Evolutionary conservation across 2,113 vertebrate genomes (phyloP).

Genomic region (Callionymus lyra): DNA sequence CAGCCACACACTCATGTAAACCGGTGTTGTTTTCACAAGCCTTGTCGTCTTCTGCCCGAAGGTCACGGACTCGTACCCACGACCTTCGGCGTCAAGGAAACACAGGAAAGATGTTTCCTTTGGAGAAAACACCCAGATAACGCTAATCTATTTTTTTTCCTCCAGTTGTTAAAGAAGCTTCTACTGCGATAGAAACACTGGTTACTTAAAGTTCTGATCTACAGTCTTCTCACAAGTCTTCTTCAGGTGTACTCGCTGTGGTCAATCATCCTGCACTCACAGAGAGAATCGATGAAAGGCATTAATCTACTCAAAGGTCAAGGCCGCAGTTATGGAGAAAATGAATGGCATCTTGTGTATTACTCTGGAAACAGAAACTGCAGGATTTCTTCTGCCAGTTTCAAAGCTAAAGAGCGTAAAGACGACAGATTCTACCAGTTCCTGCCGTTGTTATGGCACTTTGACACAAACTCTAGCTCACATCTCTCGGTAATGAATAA

Average conservation of each 20-base stretch:
- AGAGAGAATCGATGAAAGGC: too few species aligned
- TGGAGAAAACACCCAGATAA: conserved; percentile 46
- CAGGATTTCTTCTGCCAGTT: conserved; percentile 9
- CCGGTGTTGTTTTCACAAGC: neutral
- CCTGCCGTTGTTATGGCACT: conserved; percentile 29
- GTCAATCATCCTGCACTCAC: too few species aligned
- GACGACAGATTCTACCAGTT: conserved; percentile 36
- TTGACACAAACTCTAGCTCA: conserved; percentile 12
- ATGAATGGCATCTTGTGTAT: neutral
- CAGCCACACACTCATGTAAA: neutral
- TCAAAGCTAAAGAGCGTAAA: conserved; percentile 7
- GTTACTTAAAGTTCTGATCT: conserved; percentile 31
- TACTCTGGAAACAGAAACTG: conserved; percentile 1
- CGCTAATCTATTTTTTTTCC: conserved; percentile 1
- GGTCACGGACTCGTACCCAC: conserved; percentile 37
- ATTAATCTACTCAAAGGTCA: too few species aligned
- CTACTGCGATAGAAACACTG: conserved; percentile 13
- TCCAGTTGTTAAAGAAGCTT: conserved; percentile 24
- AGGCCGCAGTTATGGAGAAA: too few species aligned
- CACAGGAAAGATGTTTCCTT: conserved; percentile 42
- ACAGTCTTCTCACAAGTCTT: conserved; percentile 12
- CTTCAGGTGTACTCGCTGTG: too few species aligned
- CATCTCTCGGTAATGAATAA: conserved; percentile 56
- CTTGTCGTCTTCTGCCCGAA: conserved; percentile 7
- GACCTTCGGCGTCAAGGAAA: conserved; percentile 33